Evolutionary conservation across 2,888 invertebrate genomes (phyloP).

Genomic region (Thalpophila matura): DNA sequence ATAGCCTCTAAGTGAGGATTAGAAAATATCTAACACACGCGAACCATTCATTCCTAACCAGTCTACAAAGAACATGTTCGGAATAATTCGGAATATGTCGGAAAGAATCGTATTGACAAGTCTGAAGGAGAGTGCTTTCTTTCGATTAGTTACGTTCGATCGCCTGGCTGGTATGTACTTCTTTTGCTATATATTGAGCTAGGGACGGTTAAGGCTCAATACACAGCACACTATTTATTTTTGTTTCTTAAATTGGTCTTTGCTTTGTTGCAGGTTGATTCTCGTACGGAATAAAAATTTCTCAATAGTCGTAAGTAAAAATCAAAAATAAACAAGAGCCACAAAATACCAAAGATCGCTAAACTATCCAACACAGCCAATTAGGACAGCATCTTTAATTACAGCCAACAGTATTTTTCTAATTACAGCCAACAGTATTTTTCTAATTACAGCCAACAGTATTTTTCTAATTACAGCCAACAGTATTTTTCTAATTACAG

Average conservation of each 20-base stretch:
- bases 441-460: slow-evolving; percentile 37
- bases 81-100: slow-evolving; percentile 43
- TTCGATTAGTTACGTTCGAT: slow-evolving; percentile 47
- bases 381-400: slow-evolving; percentile 18
- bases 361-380: slow-evolving; percentile 1
- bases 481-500: slow-evolving; percentile 36
- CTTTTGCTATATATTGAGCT: slow-evolving; percentile 16
- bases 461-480: slow-evolving; percentile 37
- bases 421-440: slow-evolving; percentile 34
- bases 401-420: slow-evolving; percentile 18
- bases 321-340: not conserved
- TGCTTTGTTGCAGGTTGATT: too few species aligned
- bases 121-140: slow-evolving; percentile 43
- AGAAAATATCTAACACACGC: slow-evolving; percentile 38
- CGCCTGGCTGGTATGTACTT: slow-evolving; percentile 7
- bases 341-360: not conserved
- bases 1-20: slow-evolving; percentile 9
- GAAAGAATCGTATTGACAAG: slow-evolving; percentile 28
- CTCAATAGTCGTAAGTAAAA: too few species aligned
- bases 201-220: slow-evolving; percentile 14
- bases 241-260: not conserved
- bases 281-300: too few species aligned
- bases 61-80: slow-evolving; percentile 52
- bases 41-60: slow-evolving; percentile 37
- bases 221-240: slow-evolving; percentile 7